Base-by-base conservation (phyloP, 2,888 invertebrate genomes). In the Tryphoninae sp. region DNA sequence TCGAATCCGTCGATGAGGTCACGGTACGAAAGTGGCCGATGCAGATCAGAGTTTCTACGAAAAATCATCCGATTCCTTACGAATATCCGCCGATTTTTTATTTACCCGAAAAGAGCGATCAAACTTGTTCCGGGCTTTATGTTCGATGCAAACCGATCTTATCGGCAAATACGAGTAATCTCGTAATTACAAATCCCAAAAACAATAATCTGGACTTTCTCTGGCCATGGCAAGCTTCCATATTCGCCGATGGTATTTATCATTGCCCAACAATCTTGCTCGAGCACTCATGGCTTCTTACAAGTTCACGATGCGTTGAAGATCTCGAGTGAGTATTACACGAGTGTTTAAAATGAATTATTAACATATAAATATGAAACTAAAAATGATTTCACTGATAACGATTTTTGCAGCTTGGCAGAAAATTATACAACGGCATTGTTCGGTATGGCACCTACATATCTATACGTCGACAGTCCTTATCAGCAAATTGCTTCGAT, bases 201-300 rank as follows among this genome's bases (percentile, higher is more conserved):
- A 86, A 84, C 22, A 82, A 84, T 40, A 84, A 81, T 53, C 53
- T 89, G 42, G 87, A 90, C 40, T 92, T 92, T 85, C 86, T 92
- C 79, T 95, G 95, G 94, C 96, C 96, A 0, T 97, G 97, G 97
- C 92, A 95, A 87, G 96, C 95, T 0, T 95, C 95, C 86, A 92
- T 97, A 71, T 96, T 94, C 90, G 92, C 94, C 0, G 94, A 96
- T 88, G 97, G 97, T 2, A 90, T 92, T 78, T 95, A 95, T 83
- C 94, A 92, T 86, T 96, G 97, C 88, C 93, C 95, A 61, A 96
- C 96, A 4, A 93, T 95, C 49, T 92, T 97, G 75, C 89, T 97
- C 59, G 94, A 95, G 84, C 88, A 92, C 2, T 92, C 94, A 19
- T 96, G 96, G 96, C 93, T 96, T 72, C 88, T 96, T 78, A 92